Base-by-base conservation (phyloP, 2,113 vertebrate species). In the Petroica traversi region DNA sequence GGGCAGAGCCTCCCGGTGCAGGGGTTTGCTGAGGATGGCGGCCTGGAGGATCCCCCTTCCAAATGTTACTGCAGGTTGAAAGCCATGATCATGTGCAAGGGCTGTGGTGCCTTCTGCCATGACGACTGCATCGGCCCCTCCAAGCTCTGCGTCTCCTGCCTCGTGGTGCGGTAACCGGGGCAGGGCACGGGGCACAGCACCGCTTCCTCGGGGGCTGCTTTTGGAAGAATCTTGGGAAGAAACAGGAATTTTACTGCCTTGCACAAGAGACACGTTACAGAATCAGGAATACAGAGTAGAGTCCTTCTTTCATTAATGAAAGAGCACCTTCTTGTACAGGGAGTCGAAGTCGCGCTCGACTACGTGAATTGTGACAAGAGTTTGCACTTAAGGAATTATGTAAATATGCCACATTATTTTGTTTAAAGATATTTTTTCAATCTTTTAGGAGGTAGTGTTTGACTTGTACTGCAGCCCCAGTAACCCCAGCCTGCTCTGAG, bases 81-180 rank as follows among this genome's bases (percentile, higher is more conserved):
- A 98, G 99, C 99, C 77, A 99, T 99, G 99, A 99, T 99, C 98
- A 99, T 99, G 98, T 99, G 99, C 97, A 99, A 99, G 96, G 99
- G 99, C 45, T 99, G 99, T 5, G 99, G 99, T 0, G 99, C 99
- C 74, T 99, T 99, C 96, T 99, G 99, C 98, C 99, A 99, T 3
- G 99, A 99, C 16, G 99, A 99, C 89, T 99, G 99, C 98, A 99
- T 99, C 5, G 99, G 99, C 22, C 99, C 99, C 88, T 99, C 99
- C 5, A 99, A 99, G 97, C 99, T 99, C 57, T 99, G 99, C 5
- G 99, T 99, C 55, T 99, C 99, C 26, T 99, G 99, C 98, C 98
- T 99, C 33, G 99, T 99, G 1, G 99, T 99, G 88, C 99, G 99
- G 97, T 99, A 97, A 98, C 93, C 3, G 19, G 48, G 66, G 14